Evolutionary conservation across 1,140 invertebrate genomes (phyloP).

Genomic region (Tetraneura akinire): DNA sequence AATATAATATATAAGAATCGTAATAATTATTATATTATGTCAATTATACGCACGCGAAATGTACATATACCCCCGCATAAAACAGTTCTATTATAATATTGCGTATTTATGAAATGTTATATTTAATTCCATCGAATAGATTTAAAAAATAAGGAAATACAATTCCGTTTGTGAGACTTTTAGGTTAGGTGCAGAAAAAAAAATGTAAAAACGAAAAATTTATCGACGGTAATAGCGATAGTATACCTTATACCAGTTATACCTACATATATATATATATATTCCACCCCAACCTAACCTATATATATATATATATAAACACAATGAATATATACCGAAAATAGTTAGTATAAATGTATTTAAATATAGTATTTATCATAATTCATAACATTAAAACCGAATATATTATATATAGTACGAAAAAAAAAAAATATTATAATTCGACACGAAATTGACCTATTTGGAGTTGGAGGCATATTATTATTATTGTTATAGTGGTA

Average conservation of each 20-base stretch:
- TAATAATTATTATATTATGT: too few species aligned
- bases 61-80: too few species aligned
- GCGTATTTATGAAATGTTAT: background rate
- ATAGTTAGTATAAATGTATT: too few species aligned
- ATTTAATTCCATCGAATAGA: background rate
- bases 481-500: too few species aligned
- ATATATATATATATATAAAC: background rate
- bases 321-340: too few species aligned
- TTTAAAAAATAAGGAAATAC: background rate
- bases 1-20: too few species aligned
- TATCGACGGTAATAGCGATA: constrained; percentile 28
- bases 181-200: background rate
- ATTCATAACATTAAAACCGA: too few species aligned
- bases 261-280: too few species aligned
- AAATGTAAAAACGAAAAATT: constrained; percentile 18
- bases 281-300: constrained; percentile 16
- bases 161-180: background rate
- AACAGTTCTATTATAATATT: background rate
- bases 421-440: background rate
- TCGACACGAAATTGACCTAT: constrained; percentile 1
- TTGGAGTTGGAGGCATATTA: background rate
- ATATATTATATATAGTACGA: background rate
- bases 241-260: too few species aligned
- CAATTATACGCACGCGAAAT: too few species aligned
- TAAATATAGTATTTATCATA: constrained; percentile 2